Evolutionary conservation across 1,140 invertebrate species (phyloP).

Genomic region (Amyelois transitella): DNA sequence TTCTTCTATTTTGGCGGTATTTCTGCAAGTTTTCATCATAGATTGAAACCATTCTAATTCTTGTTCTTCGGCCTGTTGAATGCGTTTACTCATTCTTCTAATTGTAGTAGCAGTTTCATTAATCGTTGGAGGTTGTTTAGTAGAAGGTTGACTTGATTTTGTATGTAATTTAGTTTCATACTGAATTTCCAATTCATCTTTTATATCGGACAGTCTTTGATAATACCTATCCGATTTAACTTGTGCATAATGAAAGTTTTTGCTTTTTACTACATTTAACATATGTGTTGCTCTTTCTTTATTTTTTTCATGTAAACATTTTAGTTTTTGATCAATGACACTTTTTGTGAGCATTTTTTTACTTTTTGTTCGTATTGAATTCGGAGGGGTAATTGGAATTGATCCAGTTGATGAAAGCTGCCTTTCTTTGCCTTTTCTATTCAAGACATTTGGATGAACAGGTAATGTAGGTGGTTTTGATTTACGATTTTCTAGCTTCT

Average conservation of each 20-base stretch:
- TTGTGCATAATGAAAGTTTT: slow-evolving; percentile 38
- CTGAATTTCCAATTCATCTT: slow-evolving; percentile 33
- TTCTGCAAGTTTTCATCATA: slow-evolving; percentile 59
- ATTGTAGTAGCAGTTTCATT: slow-evolving; percentile 68
- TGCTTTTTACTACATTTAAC: slow-evolving; percentile 54
- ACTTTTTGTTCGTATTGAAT: slow-evolving; percentile 36
- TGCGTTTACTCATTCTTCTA: slow-evolving; percentile 65
- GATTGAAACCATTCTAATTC: slow-evolving; percentile 73
- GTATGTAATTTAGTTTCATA: slow-evolving; percentile 16
- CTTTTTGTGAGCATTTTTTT: slow-evolving; percentile 59
- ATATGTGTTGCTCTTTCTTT: slow-evolving; percentile 60
- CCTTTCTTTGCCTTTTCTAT: slow-evolving; percentile 35
- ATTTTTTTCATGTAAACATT: slow-evolving; percentile 56
- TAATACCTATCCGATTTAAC: slow-evolving; percentile 43
- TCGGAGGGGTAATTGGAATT: slow-evolving; percentile 37
- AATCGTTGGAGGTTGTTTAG: slow-evolving; percentile 35
- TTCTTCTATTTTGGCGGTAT: slow-evolving; percentile 50
- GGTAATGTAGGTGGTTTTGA: slow-evolving; percentile 55
- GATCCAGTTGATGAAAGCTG: slow-evolving; percentile 4
- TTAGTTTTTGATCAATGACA: slow-evolving; percentile 50
- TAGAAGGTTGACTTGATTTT: slow-evolving; percentile 19
- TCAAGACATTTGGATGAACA: slow-evolving; percentile 47
- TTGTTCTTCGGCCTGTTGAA: slow-evolving; percentile 65
- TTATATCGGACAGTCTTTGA: slow-evolving; percentile 34
- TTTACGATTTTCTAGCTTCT: slow-evolving; percentile 47